Conservation (phyloP, 1,140 invertebrate genomes). For the Drosophila pruinosa region DNA sequence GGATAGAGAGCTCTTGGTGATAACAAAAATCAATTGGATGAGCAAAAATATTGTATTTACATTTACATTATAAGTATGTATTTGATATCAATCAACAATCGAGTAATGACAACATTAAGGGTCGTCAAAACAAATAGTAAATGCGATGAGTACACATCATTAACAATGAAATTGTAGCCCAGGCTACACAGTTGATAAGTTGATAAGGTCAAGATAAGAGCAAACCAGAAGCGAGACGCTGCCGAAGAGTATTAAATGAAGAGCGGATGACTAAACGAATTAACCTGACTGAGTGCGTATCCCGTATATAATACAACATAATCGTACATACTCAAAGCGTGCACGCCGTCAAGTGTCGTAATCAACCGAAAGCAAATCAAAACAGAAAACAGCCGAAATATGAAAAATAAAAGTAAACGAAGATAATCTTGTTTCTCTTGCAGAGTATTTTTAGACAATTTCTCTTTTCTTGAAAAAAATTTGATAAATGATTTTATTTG, state of each 20-base stretch:
- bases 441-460: not conserved
- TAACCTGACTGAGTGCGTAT: conserved; percentile 7
- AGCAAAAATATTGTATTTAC: conserved; percentile 6
- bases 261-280: conserved; percentile 1
- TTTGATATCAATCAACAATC: conserved; percentile 26
- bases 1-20: not conserved
- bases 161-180: not conserved
- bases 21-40: conserved; percentile 15
- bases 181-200: too few relatives aligned
- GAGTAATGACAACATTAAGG: conserved; percentile 9
- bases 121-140: conserved; percentile 1
- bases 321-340: not conserved
- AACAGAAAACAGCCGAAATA: conserved; percentile 1
- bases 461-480: too few relatives aligned
- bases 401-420: not conserved
- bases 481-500: too few relatives aligned
- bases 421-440: not conserved
- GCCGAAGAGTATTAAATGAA: not conserved
- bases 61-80: conserved; percentile 4
- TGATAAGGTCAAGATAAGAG: conserved; percentile 35
- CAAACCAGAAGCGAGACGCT: not conserved
- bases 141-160: conserved; percentile 15
- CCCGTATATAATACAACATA: too few relatives aligned
- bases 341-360: conserved; percentile 28
- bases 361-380: conserved; percentile 19